A percentile compares a stretch with the other conserved stretches of the same genome.
Conservation (phyloP, 2,888 invertebrate genomes). For the Hydraecia micacea region DNA sequence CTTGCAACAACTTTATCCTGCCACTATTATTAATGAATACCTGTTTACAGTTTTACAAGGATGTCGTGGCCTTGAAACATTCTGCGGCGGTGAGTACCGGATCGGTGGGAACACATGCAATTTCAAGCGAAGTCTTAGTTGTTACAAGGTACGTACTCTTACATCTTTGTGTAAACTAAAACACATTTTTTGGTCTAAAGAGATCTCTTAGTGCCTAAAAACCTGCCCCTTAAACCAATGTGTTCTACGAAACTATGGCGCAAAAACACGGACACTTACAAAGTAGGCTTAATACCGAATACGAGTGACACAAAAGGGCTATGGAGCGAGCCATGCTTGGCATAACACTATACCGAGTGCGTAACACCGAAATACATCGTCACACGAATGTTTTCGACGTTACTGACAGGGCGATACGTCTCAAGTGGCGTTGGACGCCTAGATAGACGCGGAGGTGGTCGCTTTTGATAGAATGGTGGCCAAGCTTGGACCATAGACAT, state of each 20-base stretch:
- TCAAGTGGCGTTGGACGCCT: background rate
- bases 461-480: background rate
- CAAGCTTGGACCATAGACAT: background rate
- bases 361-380: too few relatives aligned
- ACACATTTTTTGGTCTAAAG: background rate
- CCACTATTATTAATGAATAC: background rate
- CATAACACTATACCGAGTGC: background rate
- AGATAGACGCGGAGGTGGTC: too few relatives aligned
- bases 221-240: background rate
- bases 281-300: background rate
- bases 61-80: conserved; percentile 85
- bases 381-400: background rate
- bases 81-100: conserved; percentile 78
- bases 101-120: conserved; percentile 76
- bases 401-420: background rate
- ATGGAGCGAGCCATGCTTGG: background rate
- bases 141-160: conserved; percentile 77
- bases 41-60: conserved; percentile 88
- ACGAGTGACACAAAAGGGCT: background rate
- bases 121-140: conserved; percentile 77
- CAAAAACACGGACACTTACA: background rate
- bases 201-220: background rate
- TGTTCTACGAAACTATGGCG: too few relatives aligned
- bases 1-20: background rate
- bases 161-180: background rate